phyloP scores from a whole-genome alignment of 2,797 vertebrate genomes.

The Kryptolebias ocellatus region DNA sequence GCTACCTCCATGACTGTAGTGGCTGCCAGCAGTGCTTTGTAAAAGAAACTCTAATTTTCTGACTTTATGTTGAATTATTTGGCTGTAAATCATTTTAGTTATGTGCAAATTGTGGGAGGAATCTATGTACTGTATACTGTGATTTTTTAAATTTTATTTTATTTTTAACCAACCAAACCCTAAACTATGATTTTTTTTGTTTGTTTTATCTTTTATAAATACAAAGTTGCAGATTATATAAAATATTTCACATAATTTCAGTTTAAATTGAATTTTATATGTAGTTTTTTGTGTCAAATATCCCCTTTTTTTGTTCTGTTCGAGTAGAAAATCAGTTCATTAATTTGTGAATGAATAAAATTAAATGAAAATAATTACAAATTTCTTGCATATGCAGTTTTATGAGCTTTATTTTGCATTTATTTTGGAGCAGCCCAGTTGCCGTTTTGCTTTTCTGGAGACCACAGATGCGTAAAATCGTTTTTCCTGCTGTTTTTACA shows the following conservation, averaged over 20 bases:
- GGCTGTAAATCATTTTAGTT: conserved; percentile 90
- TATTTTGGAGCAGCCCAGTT: too few species aligned
- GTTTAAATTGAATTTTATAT: conserved; percentile 53
- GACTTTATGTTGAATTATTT: conserved; percentile 86
- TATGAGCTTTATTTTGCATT: too few species aligned
- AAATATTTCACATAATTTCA: conserved; percentile 53
- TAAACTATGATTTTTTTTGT: conserved; percentile 70
- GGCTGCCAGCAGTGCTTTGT: conserved; percentile 91
- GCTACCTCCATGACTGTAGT: conserved; percentile 96
- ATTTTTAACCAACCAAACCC: conserved; percentile 87
- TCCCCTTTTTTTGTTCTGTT: conserved; percentile 47
- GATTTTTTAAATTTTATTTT: conserved; percentile 69
- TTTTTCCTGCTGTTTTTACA: too few species aligned
- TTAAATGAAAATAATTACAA: conserved; percentile 21
- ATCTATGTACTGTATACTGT: conserved; percentile 92
- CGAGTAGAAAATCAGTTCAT: conserved; percentile 50
- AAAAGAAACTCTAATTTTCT: conserved; percentile 68
- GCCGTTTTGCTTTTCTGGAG: too few species aligned
- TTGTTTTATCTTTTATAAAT: conserved; percentile 61
- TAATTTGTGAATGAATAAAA: conserved; percentile 70
- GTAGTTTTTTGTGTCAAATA: conserved; percentile 53
- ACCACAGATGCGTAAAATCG: too few species aligned
- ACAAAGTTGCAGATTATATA: conserved; percentile 49
- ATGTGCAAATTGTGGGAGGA: conserved; percentile 89
- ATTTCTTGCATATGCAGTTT: too few species aligned